A percentile compares a stretch with the other conserved stretches of the same genome.
These are phyloP conservation scores for Hipparchia semele DNA, from an alignment of 2,888 invertebrate species.

Conservation along the genomic window DNA sequence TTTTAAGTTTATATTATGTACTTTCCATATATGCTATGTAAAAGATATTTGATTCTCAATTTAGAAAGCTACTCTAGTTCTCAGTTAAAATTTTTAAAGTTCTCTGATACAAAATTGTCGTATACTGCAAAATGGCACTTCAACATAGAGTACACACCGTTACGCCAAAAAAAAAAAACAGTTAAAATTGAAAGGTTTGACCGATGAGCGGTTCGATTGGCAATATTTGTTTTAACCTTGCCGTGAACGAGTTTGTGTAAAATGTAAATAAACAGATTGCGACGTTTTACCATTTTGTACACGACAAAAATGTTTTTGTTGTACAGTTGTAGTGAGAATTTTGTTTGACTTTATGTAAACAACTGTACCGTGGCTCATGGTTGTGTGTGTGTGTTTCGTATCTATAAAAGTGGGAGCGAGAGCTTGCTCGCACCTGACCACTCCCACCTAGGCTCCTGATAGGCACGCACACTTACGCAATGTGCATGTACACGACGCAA, in stretches of 20 bases:
- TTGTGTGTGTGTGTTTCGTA: too few relatives aligned
- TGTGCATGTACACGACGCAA: too few relatives aligned
- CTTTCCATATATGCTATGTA: too few relatives aligned
- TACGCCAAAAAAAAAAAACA: not conserved
- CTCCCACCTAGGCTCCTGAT: too few relatives aligned
- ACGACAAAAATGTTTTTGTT: not conserved
- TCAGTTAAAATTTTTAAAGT: not conserved
- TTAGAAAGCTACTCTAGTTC: not conserved
- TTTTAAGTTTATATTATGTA: too few relatives aligned
- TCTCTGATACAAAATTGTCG: not conserved
- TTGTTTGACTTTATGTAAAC: not conserved
- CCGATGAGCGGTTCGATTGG: not conserved
- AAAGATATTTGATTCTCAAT: too few relatives aligned
- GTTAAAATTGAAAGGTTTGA: conserved; percentile 14
- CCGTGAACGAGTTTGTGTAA: conserved; percentile 2
- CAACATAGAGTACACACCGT: not conserved
- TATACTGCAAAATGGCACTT: not conserved
- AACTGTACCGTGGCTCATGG: not conserved
- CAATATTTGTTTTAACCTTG: not conserved
- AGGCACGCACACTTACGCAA: too few relatives aligned
- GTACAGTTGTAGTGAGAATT: not conserved
- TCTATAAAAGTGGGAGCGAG: too few relatives aligned
- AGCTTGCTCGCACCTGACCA: too few relatives aligned
- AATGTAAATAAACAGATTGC: conserved; percentile 11
- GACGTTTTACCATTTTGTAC: not conserved